phyloP scores from a whole-genome alignment of 2,113 vertebrate genomes.

The Menidia beryllina region DNA sequence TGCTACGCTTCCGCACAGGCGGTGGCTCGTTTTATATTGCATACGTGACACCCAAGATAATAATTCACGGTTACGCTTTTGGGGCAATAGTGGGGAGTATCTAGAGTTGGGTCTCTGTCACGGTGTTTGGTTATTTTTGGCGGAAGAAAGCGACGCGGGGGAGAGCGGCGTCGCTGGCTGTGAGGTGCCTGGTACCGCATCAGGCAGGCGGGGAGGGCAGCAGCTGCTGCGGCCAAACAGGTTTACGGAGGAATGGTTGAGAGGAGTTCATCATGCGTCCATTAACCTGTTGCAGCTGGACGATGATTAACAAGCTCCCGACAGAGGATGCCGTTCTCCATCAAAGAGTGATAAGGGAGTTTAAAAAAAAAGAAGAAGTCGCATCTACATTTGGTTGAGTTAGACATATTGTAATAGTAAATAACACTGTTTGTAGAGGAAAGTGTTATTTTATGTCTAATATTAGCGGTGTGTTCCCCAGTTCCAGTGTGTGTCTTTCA shows the following conservation, averaged over 20 bases:
- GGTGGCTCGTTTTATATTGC: conserved; percentile 27
- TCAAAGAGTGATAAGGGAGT: background rate
- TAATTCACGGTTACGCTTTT: conserved; percentile 17
- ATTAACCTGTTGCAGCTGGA: conserved; percentile 36
- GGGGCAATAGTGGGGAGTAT: background rate
- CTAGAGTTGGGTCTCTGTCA: background rate
- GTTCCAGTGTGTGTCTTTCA: too few relatives aligned
- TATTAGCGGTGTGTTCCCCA: too few relatives aligned
- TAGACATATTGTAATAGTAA: too few relatives aligned
- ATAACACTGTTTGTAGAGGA: too few relatives aligned
- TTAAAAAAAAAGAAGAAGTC: too few relatives aligned
- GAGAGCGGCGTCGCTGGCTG: conserved; percentile 31
- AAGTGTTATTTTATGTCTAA: too few relatives aligned
- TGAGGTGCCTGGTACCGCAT: conserved; percentile 30
- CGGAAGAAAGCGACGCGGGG: background rate
- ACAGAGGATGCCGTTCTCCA: too few relatives aligned
- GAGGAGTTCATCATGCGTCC: background rate
- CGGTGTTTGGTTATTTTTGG: background rate
- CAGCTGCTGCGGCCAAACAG: conserved; percentile 72
- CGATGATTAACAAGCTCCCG: background rate
- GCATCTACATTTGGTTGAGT: too few relatives aligned
- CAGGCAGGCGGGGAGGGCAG: conserved; percentile 18
- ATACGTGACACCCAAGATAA: conserved; percentile 9
- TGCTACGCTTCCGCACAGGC: conserved; percentile 72
- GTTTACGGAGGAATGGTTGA: conserved; percentile 31